Conservation (phyloP, 1,140 invertebrate genomes). For the Neodiprion virginianus region DNA sequence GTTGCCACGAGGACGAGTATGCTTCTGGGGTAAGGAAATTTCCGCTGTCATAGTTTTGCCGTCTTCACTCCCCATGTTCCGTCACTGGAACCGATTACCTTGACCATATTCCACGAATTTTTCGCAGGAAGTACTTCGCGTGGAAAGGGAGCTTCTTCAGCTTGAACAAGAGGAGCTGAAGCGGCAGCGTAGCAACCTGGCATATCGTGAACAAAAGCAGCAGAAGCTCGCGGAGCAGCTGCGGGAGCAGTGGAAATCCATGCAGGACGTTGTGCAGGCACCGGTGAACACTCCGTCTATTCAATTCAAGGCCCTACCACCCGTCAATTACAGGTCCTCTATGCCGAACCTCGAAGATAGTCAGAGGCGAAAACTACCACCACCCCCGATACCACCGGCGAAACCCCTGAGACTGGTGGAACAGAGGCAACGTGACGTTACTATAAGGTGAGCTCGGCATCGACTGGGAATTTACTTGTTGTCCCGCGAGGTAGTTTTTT, state of each 20-base stretch:
- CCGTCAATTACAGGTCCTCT: constrained; percentile 69
- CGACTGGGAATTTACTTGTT: not conserved
- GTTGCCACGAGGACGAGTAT: constrained; percentile 52
- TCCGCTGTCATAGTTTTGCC: not conserved
- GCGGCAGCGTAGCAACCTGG: constrained; percentile 73
- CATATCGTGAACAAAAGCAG: constrained; percentile 66
- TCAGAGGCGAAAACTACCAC: constrained; percentile 53
- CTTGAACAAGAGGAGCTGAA: constrained; percentile 80
- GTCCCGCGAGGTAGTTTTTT: too few species aligned
- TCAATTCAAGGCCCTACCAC: constrained; percentile 20
- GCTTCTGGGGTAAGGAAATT: constrained; percentile 48
- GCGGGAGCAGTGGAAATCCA: constrained; percentile 57
- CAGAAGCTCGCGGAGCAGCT: constrained; percentile 53
- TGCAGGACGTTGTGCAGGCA: constrained; percentile 53
- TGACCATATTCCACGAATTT: not conserved
- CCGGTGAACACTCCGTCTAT: constrained; percentile 18
- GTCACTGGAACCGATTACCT: not conserved
- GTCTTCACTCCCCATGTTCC: not conserved
- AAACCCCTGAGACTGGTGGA: constrained; percentile 60
- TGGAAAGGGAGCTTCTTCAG: constrained; percentile 78
- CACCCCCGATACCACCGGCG: constrained; percentile 61
- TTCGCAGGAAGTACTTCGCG: constrained; percentile 72
- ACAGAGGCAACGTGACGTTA: constrained; percentile 58
- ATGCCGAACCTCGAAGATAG: constrained; percentile 70
- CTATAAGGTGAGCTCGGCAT: constrained; percentile 51